Evolutionary conservation across 2,888 invertebrate species (phyloP).

Genomic region (Minunthozetes semirufus): DNA sequence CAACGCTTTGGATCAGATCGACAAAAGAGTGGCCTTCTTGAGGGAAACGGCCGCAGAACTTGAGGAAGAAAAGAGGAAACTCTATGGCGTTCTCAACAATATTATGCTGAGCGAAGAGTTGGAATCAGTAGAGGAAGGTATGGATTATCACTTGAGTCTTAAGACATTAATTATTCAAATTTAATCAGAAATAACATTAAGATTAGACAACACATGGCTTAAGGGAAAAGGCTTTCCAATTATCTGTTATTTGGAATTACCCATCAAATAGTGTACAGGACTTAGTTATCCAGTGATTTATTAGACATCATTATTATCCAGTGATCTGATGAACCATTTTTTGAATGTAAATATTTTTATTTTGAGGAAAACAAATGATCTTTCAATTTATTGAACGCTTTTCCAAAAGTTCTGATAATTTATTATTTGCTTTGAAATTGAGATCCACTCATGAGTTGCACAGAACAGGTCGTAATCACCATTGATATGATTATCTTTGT

Average conservation of each 20-base stretch:
- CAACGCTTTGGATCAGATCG: constrained; percentile 33
- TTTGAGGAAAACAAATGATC: too few relatives aligned
- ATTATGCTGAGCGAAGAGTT: constrained; percentile 16
- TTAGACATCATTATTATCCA: too few relatives aligned
- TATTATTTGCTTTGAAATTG: too few relatives aligned
- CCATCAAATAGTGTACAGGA: too few relatives aligned
- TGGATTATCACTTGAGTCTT: background rate
- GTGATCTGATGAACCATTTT: too few relatives aligned
- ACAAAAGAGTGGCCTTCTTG: constrained; percentile 33
- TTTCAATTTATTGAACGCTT: constrained; percentile 11
- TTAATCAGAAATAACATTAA: background rate
- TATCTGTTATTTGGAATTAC: too few relatives aligned
- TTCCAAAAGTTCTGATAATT: background rate
- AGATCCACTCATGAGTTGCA: too few relatives aligned
- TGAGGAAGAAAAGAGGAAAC: constrained; percentile 32
- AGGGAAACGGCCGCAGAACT: constrained; percentile 35
- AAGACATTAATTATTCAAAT: background rate
- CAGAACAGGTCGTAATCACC: too few relatives aligned
- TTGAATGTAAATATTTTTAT: too few relatives aligned
- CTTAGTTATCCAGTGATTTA: too few relatives aligned
- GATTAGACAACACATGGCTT: background rate
- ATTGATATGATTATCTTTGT: constrained; percentile 21
- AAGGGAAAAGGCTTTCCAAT: too few relatives aligned
- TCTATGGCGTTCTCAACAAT: constrained; percentile 29
- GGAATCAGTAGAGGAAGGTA: constrained; percentile 20